Conservation (phyloP, 2,113 vertebrate genomes). For the Chloroceryle aenea region DNA sequence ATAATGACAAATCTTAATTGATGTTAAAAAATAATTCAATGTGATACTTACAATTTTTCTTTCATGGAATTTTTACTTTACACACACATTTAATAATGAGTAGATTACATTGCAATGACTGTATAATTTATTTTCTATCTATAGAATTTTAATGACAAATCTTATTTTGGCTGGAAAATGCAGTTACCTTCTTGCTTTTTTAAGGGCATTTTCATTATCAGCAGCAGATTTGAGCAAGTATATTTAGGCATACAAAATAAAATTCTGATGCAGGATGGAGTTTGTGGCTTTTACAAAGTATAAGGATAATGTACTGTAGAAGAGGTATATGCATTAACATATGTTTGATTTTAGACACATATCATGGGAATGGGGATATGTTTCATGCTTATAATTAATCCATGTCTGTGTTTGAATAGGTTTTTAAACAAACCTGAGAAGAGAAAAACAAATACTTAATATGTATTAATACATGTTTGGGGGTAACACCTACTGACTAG, state of each 20-base stretch:
- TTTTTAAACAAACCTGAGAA: not conserved
- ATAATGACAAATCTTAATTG: not conserved
- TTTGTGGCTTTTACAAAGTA: not conserved
- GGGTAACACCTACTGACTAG: not conserved
- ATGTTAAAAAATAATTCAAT: not conserved
- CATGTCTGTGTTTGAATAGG: not conserved
- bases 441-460: not conserved
- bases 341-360: not conserved
- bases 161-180: not conserved
- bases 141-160: not conserved
- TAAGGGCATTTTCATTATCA: not conserved
- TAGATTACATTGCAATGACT: not conserved
- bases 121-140: not conserved
- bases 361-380: not conserved
- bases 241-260: not conserved
- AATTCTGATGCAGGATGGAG: not conserved
- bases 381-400: not conserved
- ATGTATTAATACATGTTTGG: not conserved
- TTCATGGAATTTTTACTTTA: not conserved
- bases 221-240: not conserved
- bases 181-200: fast-evolving
- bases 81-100: not conserved
- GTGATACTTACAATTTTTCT: not conserved
- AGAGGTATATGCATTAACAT: not conserved
- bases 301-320: not conserved